Evolutionary conservation across 2,888 invertebrate species (phyloP), one percentile per base, ranked within the genome.

Genomic region (Erynnis tages): DNA sequence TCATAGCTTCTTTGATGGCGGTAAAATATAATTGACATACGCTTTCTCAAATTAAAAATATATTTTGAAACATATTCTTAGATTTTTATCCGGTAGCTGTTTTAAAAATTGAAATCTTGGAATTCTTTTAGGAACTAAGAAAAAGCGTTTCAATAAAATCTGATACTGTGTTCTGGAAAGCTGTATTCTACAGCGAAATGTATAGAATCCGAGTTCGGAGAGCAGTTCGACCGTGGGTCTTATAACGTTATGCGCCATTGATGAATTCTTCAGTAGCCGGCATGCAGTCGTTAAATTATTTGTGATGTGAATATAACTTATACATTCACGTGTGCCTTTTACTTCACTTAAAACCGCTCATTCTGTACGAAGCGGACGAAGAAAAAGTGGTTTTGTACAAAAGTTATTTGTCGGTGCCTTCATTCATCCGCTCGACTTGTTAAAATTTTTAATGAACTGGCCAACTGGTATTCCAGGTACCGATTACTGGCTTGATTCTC

Each of bases 111-210:
- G 72, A 70, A 74, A 76, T 68, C 74, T 69, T 61, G 76, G 81
- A 73, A 85, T 83, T 83, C 82, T 77, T 79, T 82, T 67, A 72
- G 73, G 69, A 69, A 62, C 62, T 59, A 67, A 70, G 71, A 81
- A 84, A 82, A 82, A 82, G 62, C 55, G 54, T 55, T 56, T 65
- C 55, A 56, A 21, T 45, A 45, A 56, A 56, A 49, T 53, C 62
- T 53, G n/a, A 21, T 11, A 54, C 60, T n/a, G n/a, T n/a, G n/a
- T n/a, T n/a, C 55, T 56, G 58, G 57, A 63, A 68, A 62, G 55
- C 63, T 57, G 38, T 56, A 19, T 25, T 67, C 65, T 70, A 69
- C 69, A 65, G 54, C 50, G 56, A 54, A 60, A 53, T 58, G 37
- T 55, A 69, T 78, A 78, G 73, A 70, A 79, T 76, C 65, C 67